A percentile compares a stretch with the other conserved stretches of the same genome.
phyloP scores from a whole-genome alignment of 92 coral and sea anemone genomes.

The Palythoa grandis region DNA sequence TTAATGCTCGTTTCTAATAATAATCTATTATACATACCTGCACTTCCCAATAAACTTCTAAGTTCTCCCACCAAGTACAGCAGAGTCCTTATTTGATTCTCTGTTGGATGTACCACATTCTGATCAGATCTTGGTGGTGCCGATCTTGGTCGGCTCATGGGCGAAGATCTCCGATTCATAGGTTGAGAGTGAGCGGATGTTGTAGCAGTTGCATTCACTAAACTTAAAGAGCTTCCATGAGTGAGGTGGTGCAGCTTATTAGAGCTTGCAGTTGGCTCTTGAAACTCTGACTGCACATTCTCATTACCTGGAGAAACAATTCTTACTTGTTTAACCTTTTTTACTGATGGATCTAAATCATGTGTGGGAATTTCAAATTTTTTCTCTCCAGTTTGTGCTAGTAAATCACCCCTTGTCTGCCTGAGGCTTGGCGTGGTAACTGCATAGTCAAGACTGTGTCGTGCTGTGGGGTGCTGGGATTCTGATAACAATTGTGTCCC shows the following conservation, averaged over 20 bases:
- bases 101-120: slow-evolving; percentile 55
- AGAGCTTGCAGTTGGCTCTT: background rate
- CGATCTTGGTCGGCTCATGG: slow-evolving; percentile 37
- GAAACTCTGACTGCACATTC: slow-evolving; percentile 13
- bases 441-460: slow-evolving; percentile 76
- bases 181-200: background rate
- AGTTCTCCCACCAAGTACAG: slow-evolving; percentile 88
- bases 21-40: slow-evolving; percentile 56
- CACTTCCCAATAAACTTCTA: slow-evolving; percentile 74
- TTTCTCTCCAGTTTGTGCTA: background rate
- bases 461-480: slow-evolving; percentile 51
- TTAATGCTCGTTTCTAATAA: background rate
- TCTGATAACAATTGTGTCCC: slow-evolving; percentile 26
- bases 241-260: background rate
- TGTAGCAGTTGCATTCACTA: background rate
- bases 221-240: background rate
- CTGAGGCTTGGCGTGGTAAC: slow-evolving; percentile 25
- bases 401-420: slow-evolving; percentile 7
- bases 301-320: slow-evolving; percentile 67
- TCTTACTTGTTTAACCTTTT: slow-evolving; percentile 71
- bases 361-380: slow-evolving; percentile 15
- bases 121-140: slow-evolving; percentile 42
- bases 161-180: slow-evolving; percentile 2
- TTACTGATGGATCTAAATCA: slow-evolving; percentile 6
- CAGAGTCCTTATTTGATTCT: slow-evolving; percentile 73